Evolutionary conservation across 1,140 invertebrate species (phyloP).

Genomic region (Meloidogyne hapla): DNA sequence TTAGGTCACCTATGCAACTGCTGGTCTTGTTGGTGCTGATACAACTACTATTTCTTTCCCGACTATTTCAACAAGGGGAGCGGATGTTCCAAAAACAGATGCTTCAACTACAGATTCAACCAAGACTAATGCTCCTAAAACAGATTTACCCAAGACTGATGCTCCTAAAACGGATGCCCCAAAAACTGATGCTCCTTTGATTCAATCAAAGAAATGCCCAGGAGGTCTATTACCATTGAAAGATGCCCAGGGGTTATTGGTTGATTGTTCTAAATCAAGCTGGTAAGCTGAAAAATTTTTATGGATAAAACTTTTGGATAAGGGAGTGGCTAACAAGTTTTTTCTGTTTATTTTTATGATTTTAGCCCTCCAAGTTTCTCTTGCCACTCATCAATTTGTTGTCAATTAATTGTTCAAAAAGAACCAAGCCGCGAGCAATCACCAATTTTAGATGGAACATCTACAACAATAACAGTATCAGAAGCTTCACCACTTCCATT

Average conservation of each 20-base stretch:
- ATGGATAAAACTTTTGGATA: background rate
- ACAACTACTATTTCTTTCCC: constrained; percentile 1
- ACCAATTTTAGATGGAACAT: background rate
- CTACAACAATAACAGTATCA: background rate
- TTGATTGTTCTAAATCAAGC: constrained; percentile 46
- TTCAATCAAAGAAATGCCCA: constrained; percentile 43
- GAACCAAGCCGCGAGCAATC: background rate
- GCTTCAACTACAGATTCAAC: constrained; percentile 17
- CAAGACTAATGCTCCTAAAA: constrained; percentile 17
- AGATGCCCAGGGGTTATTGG: constrained; percentile 39
- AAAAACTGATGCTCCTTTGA: background rate
- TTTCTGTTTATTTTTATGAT: background rate
- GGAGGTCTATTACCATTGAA: constrained; percentile 45
- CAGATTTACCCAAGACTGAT: background rate
- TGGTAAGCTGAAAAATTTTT: background rate
- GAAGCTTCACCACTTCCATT: background rate
- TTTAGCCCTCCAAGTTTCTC: constrained; percentile 52
- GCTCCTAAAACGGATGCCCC: constrained; percentile 18
- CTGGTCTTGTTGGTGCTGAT: background rate
- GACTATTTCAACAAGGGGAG: constrained; percentile 7
- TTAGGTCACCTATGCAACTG: constrained; percentile 24
- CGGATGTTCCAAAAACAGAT: constrained; percentile 31
- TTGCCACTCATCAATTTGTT: constrained; percentile 56
- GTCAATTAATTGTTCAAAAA: constrained; percentile 53
- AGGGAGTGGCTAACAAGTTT: background rate